These are phyloP conservation scores for Heterotis niloticus DNA, from an alignment of 2,113 vertebrate species.

Conservation along the genomic window DNA sequence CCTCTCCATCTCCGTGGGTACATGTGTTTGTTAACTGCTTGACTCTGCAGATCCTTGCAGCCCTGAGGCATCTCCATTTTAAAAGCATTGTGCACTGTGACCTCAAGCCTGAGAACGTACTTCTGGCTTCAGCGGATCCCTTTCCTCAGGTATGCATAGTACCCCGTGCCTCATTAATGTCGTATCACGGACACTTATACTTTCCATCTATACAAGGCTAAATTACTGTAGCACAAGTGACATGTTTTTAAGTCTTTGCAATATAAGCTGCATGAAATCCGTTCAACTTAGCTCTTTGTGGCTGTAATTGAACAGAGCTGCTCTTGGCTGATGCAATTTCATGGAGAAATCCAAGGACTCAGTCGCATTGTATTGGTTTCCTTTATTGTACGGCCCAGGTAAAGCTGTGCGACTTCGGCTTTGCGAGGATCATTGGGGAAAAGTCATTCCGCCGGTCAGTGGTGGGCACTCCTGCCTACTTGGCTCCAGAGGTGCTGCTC, in stretches of 20 bases:
- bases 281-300: too few species aligned
- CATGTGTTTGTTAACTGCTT: too few species aligned
- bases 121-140: constrained; percentile 88
- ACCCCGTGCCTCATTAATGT: not conserved
- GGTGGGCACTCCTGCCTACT: constrained; percentile 91
- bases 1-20: too few species aligned
- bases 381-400: constrained; percentile 64
- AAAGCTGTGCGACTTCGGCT: constrained; percentile 96
- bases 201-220: too few species aligned
- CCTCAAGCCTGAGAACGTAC: constrained; percentile 94
- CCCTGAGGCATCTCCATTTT: constrained; percentile 93
- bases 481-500: constrained; percentile 91
- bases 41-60: constrained; percentile 79
- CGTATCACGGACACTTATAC: too few species aligned
- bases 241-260: too few species aligned
- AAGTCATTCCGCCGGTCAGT: constrained; percentile 94
- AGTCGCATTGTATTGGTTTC: too few species aligned
- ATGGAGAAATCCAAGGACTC: too few species aligned
- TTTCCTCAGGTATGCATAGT: constrained; percentile 80
- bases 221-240: too few species aligned
- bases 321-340: too few species aligned
- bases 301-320: too few species aligned
- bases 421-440: constrained; percentile 94
- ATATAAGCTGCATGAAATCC: too few species aligned
- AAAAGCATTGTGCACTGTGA: constrained; percentile 99